Percentiles rank a stretch among this genome's conserved stretches.
Conservation (phyloP, 2,113 vertebrate genomes). For the Panthera uncia region DNA sequence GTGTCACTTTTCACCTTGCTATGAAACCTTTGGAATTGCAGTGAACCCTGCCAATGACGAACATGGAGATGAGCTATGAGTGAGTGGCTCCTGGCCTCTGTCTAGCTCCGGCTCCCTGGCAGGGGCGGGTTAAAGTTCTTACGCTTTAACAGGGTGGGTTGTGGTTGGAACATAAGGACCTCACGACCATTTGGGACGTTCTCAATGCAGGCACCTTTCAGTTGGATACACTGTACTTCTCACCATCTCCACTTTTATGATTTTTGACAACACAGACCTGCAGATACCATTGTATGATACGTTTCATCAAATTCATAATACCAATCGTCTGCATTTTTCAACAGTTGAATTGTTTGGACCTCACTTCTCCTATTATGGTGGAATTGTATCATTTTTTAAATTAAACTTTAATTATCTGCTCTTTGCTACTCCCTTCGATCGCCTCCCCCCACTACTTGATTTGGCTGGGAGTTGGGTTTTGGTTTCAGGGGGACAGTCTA, state of each 20-base stretch:
- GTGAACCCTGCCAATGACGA: background rate
- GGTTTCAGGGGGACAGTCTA: background rate
- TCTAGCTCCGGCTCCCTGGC: background rate
- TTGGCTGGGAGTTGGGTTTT: background rate
- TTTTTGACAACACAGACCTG: background rate
- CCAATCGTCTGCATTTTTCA: background rate
- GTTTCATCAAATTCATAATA: background rate
- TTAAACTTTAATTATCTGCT: background rate
- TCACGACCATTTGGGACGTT: background rate
- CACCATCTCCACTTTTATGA: background rate
- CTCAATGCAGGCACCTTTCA: background rate
- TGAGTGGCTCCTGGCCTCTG: background rate
- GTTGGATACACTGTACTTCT: background rate
- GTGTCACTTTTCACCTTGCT: background rate
- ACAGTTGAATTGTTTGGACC: background rate
- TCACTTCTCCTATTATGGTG: background rate
- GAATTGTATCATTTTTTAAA: background rate
- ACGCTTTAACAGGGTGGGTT: background rate
- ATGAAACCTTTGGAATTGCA: background rate
- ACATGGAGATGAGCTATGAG: background rate
- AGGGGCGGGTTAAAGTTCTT: background rate
- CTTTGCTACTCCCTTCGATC: background rate
- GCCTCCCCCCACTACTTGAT: fast-evolving
- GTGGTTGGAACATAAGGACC: background rate
- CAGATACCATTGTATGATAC: background rate